Conservation (phyloP, 2,797 vertebrate species). For the Peromyscus nudipes region DNA sequence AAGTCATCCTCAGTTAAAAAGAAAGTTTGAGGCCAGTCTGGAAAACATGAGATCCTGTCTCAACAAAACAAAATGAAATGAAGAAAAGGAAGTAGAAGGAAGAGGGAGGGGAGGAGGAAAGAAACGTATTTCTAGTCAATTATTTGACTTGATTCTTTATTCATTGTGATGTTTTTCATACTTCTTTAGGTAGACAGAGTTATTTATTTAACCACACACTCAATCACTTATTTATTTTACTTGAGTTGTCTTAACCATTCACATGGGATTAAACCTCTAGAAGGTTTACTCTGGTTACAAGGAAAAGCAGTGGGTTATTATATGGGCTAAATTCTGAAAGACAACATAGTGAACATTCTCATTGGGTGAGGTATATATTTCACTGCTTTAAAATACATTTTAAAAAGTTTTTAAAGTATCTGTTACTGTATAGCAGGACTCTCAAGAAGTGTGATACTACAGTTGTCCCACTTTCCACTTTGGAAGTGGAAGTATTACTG, state of each 20-base stretch:
- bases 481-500: neutral
- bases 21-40: neutral
- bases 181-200: neutral
- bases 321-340: neutral
- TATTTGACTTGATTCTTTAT: slow-evolving; percentile 17
- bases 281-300: neutral
- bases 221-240: neutral
- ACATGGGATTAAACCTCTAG: neutral
- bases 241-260: neutral
- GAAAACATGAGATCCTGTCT: neutral
- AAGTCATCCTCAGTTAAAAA: neutral
- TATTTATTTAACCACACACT: neutral
- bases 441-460: neutral
- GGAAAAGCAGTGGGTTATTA: neutral
- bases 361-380: neutral
- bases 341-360: neutral
- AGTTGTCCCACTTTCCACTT: neutral
- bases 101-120: neutral
- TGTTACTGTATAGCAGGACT: neutral
- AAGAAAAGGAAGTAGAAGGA: neutral
- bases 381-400: slow-evolving; percentile 2
- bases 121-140: neutral
- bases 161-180: neutral
- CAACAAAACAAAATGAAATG: neutral
- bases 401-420: neutral